These are phyloP conservation scores for Stenchaetothrips biformis DNA, from an alignment of 2,888 invertebrate species.

Conservation along the genomic window DNA sequence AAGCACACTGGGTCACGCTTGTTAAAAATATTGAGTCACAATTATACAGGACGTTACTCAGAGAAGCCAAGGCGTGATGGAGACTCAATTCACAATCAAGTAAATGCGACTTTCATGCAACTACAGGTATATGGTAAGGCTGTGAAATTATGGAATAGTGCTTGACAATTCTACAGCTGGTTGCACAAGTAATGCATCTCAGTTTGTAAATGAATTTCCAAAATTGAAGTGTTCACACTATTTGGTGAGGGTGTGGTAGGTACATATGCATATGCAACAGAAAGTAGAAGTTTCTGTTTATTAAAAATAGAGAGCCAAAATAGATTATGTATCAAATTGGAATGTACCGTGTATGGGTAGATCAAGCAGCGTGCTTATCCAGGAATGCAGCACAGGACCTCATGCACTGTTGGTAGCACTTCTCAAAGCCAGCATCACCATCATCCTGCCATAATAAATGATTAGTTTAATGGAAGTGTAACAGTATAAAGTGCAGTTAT, in stretches of 20 bases:
- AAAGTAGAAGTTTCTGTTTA: background rate
- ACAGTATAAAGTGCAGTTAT: slow-evolving; percentile 26
- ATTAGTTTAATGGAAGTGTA: slow-evolving; percentile 33
- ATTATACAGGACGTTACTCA: too few relatives aligned
- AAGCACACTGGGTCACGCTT: too few relatives aligned
- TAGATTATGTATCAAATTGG: background rate
- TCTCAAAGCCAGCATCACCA: slow-evolving; percentile 65
- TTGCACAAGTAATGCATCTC: too few relatives aligned
- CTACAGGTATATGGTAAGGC: too few relatives aligned
- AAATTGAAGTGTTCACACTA: background rate
- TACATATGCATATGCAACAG: background rate
- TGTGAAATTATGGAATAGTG: too few relatives aligned
- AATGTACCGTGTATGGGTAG: background rate
- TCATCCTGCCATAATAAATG: slow-evolving; percentile 52
- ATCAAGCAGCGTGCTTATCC: slow-evolving; percentile 39
- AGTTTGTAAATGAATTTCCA: background rate
- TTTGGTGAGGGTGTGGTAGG: too few relatives aligned
- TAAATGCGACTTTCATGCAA: too few relatives aligned
- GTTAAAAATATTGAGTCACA: too few relatives aligned
- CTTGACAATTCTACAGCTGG: too few relatives aligned
- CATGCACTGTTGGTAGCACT: slow-evolving; percentile 68
- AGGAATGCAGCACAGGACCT: slow-evolving; percentile 63
- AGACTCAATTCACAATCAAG: too few relatives aligned
- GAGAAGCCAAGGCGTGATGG: too few relatives aligned
- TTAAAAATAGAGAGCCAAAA: background rate